phyloP scores from a whole-genome alignment of 1,140 invertebrate genomes.

The Trissolcus basalis region DNA sequence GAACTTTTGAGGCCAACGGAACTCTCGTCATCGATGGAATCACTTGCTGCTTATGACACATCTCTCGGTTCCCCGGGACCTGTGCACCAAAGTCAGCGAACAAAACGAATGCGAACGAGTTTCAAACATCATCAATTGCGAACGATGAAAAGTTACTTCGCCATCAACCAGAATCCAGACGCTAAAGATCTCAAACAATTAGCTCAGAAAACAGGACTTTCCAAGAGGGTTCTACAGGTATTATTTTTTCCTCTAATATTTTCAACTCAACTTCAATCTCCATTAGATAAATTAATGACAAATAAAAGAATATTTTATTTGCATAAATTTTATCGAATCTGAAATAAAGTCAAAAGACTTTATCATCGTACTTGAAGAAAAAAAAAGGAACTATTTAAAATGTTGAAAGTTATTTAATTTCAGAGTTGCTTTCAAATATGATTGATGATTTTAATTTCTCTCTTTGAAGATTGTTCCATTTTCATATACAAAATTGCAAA shows the following conservation, averaged over 20 bases:
- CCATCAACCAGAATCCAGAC: conserved; percentile 97
- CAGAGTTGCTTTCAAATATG: too few relatives aligned
- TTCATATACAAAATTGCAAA: too few relatives aligned
- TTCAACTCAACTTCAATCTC: too few relatives aligned
- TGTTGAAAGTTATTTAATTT: too few relatives aligned
- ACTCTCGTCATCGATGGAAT: conserved; percentile 86
- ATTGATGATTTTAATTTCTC: too few relatives aligned
- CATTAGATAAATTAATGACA: too few relatives aligned
- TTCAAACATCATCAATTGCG: conserved; percentile 98
- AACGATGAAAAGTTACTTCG: conserved; percentile 98
- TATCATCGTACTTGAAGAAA: too few relatives aligned
- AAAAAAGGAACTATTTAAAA: too few relatives aligned
- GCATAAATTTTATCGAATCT: too few relatives aligned
- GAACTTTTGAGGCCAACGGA: conserved; percentile 85
- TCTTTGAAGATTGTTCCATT: too few relatives aligned
- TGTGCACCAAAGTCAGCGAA: conserved; percentile 79
- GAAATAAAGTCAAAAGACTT: too few relatives aligned
- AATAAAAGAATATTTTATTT: too few relatives aligned
- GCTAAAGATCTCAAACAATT: conserved; percentile 96
- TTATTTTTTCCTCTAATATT: conserved; percentile 26
- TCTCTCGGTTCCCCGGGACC: conserved; percentile 84
- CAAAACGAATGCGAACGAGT: conserved; percentile 95
- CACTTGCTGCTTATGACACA: conserved; percentile 82
- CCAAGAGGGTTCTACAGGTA: conserved; percentile 96
- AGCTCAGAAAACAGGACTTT: conserved; percentile 96